These are phyloP conservation scores for Steatocranus sp. DNA, from an alignment of 2,797 vertebrate genomes.

Conservation along the genomic window DNA sequence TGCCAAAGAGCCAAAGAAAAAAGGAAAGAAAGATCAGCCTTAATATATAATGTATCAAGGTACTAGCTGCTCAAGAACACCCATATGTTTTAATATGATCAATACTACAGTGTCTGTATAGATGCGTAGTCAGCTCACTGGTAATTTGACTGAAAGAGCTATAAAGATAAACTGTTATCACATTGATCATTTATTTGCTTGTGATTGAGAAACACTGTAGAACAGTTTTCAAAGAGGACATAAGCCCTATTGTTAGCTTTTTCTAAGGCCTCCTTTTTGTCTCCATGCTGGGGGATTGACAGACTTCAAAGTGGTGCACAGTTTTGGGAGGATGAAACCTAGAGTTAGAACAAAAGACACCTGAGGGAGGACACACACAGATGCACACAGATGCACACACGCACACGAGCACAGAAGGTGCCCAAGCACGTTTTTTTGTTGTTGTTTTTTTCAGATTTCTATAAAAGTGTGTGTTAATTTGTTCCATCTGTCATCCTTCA, in stretches of 20 bases:
- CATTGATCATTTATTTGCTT: background rate
- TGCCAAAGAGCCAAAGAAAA: background rate
- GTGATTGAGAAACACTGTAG: background rate
- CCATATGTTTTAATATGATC: background rate
- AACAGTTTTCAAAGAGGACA: background rate
- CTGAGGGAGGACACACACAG: slow-evolving; percentile 18
- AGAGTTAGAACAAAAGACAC: slow-evolving; percentile 45
- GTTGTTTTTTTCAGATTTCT: slow-evolving; percentile 1
- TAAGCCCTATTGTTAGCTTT: background rate
- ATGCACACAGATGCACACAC: background rate
- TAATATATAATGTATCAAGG: background rate
- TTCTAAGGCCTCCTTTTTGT: slow-evolving; percentile 4
- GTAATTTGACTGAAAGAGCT: background rate
- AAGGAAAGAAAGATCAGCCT: background rate
- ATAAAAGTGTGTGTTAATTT: slow-evolving; percentile 43
- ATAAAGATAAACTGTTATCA: background rate
- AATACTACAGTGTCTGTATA: background rate
- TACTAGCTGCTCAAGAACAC: background rate
- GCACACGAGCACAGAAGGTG: background rate
- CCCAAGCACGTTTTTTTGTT: background rate
- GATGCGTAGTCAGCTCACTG: background rate
- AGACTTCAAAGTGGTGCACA: slow-evolving; percentile 42
- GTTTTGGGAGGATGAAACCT: slow-evolving; percentile 6
- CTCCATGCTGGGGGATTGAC: slow-evolving; percentile 20
- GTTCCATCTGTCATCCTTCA: slow-evolving; percentile 45